Conservation (phyloP, 64 coral and sea anemone species). For the Trachythela sp. region DNA sequence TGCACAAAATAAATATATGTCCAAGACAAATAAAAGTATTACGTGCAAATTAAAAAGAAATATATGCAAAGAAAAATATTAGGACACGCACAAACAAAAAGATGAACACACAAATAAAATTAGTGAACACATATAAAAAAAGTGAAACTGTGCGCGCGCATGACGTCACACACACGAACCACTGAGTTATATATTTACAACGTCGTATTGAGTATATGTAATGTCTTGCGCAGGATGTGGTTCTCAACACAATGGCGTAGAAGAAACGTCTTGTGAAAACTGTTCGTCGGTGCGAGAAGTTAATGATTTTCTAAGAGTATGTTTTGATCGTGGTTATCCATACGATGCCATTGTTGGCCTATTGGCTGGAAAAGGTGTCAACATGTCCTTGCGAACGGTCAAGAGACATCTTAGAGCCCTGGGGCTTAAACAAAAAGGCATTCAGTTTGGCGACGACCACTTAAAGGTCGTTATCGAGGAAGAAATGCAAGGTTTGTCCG, state of each 20-base stretch:
- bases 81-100: background rate
- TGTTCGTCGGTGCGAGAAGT: background rate
- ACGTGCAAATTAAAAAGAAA: too few species aligned
- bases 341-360: background rate
- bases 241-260: background rate
- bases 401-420: background rate
- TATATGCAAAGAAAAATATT: too few species aligned
- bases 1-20: background rate
- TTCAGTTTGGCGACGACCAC: background rate
- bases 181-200: background rate
- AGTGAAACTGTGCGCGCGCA: background rate
- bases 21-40: background rate
- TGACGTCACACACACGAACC: background rate
- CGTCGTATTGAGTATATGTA: background rate
- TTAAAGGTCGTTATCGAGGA: background rate
- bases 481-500: background rate
- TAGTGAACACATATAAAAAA: background rate
- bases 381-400: background rate
- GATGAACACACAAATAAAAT: background rate
- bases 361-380: background rate
- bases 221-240: background rate
- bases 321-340: background rate
- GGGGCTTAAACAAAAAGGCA: background rate
- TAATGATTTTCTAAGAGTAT: background rate
- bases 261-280: background rate